Evolutionary conservation across 2,888 invertebrate genomes (phyloP).

Genomic region (Orchestes rusci): DNA sequence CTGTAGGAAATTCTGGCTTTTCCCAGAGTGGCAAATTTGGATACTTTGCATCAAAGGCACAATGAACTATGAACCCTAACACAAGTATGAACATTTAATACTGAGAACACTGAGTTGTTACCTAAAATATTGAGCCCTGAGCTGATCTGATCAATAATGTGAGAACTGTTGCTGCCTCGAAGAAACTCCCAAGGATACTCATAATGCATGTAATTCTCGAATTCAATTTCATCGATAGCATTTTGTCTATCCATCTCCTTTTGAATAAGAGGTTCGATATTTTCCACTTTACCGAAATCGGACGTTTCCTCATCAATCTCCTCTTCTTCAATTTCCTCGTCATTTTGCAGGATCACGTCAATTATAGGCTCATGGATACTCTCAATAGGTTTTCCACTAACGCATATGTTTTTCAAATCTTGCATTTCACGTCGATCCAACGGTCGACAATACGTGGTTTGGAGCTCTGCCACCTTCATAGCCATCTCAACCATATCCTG

Average conservation of each 20-base stretch:
- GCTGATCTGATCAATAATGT: conserved; percentile 26
- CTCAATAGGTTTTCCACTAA: conserved; percentile 50
- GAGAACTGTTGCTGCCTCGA: conserved; percentile 36
- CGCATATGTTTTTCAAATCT: conserved; percentile 53
- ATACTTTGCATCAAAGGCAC: conserved; percentile 37
- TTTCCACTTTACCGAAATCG: too few species aligned
- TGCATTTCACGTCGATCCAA: conserved; percentile 46
- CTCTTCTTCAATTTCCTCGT: conserved; percentile 41
- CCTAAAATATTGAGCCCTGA: conserved; percentile 35
- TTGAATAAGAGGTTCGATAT: too few species aligned
- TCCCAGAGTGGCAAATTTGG: conserved; percentile 31
- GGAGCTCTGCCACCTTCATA: conserved; percentile 48
- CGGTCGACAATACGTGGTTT: conserved; percentile 38
- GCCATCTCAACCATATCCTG: conserved; percentile 52
- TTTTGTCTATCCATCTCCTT: conserved; percentile 42
- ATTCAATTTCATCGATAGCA: conserved; percentile 49
- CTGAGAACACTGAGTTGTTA: not conserved
- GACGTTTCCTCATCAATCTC: conserved; percentile 46
- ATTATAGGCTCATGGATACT: conserved; percentile 46
- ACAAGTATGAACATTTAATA: conserved; percentile 30
- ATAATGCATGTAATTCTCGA: conserved; percentile 51
- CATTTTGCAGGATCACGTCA: conserved; percentile 35
- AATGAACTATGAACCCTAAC: conserved; percentile 39
- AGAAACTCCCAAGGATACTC: conserved; percentile 50
- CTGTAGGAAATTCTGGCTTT: conserved; percentile 34